Base-by-base conservation (phyloP, 2,888 invertebrate genomes). In the Acleris emargana region DNA sequence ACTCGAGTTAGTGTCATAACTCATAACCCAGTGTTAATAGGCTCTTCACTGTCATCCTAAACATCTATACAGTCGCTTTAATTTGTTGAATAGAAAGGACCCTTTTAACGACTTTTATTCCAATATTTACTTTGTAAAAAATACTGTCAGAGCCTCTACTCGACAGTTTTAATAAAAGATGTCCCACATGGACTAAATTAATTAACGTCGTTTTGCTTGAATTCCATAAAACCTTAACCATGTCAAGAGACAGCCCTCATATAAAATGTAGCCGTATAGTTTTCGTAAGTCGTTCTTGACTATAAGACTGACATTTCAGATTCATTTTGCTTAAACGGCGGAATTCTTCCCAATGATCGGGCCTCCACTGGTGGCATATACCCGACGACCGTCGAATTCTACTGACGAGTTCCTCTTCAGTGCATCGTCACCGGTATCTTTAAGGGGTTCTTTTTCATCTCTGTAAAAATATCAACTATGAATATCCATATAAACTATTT, bases 341-440 rank as follows among this genome's bases (percentile, higher is more conserved):
- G 97, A 97, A 85, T 97, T 97, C 91, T 97, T 97, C 74, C 97
- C 97, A 79, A 97, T 96, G 76, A 97, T 95, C 75, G 95, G 96
- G 67, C 97, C 96, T 68, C 97, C 96, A 67, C 97, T 96, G 79
- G 96, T 96, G 50, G 97, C 96, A 79, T 96, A 95, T 43, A 96
- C 97, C 75, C 96, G 95, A 78, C 95, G 95, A 5, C 97, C 96
- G 77, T 97, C 97, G 81, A 96, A 97, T 81, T 97, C 97, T 22
- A 97, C 95, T 22, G 96, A 96, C 64, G 96, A 95, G 75, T 96
- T 96, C 71, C 96, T 95, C 78, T 95, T 96, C 73, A 95, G 91
- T 63, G 94, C 95, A 57, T 94, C 95, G 68, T 95, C 94, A 69
- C 91, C 94, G 71, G 94, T 94, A 69, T 95, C 95, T 77, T 94